Evolutionary conservation across 2,797 vertebrate species (phyloP).

Genomic region (Lacerta viridis): DNA sequence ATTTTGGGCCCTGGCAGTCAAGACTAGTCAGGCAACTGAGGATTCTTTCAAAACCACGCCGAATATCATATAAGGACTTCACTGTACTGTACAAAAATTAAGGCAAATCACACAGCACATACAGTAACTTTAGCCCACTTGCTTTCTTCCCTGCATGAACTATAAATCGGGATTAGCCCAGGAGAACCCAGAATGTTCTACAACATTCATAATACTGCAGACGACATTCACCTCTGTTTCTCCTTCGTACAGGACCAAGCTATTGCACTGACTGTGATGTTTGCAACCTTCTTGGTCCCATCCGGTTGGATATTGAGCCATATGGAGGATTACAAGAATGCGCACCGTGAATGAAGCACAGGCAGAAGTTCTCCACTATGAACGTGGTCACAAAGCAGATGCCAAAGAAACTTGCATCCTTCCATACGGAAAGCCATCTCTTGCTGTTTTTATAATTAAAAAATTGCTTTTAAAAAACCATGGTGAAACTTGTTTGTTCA

Average conservation of each 20-base stretch:
- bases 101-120: too few relatives aligned
- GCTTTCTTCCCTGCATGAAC: background rate
- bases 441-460: constrained; percentile 8
- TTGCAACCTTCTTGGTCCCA: constrained; percentile 77
- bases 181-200: background rate
- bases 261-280: constrained; percentile 36
- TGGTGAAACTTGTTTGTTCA: background rate
- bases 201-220: background rate
- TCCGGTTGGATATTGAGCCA: constrained; percentile 83
- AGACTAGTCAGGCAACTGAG: background rate
- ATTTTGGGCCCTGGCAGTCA: background rate
- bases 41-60: background rate
- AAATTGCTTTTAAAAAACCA: background rate
- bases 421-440: background rate
- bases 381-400: background rate
- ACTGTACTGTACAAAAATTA: background rate
- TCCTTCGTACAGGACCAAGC: constrained; percentile 68
- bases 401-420: constrained; percentile 21
- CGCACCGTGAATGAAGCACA: background rate
- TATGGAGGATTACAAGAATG: constrained; percentile 83
- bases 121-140: too few relatives aligned
- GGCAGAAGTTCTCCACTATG: accelerated
- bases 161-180: background rate
- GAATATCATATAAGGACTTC: background rate
- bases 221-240: background rate